Conservation (phyloP, 2,888 invertebrate species). For the Stenchaetothrips biformis region DNA sequence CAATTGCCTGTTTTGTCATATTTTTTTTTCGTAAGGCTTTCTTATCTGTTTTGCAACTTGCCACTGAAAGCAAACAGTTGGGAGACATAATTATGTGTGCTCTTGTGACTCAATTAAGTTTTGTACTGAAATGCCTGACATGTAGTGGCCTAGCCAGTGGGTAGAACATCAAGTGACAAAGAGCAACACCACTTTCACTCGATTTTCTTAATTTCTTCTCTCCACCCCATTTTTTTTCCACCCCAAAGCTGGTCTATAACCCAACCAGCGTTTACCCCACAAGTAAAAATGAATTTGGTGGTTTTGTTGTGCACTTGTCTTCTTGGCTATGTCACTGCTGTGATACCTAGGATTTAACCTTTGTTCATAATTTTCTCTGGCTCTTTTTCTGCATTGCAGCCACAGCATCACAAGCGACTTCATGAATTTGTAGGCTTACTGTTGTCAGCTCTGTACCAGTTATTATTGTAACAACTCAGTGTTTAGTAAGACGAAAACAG, state of each 20-base stretch:
- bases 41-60: background rate
- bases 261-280: too few relatives aligned
- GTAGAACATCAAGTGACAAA: too few relatives aligned
- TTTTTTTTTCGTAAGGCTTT: background rate
- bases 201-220: too few relatives aligned
- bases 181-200: too few relatives aligned
- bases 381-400: slow-evolving; percentile 36
- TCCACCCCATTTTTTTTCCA: too few relatives aligned
- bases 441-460: background rate
- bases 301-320: background rate
- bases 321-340: slow-evolving; percentile 12
- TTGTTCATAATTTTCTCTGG: slow-evolving; percentile 33
- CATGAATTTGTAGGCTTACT: background rate
- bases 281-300: too few relatives aligned
- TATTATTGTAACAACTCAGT: background rate
- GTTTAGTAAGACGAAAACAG: background rate
- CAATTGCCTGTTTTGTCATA: background rate
- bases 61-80: too few relatives aligned
- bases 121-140: slow-evolving; percentile 3
- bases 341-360: slow-evolving; percentile 14
- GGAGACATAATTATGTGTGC: too few relatives aligned
- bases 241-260: too few relatives aligned
- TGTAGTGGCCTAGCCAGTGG: background rate
- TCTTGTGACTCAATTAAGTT: slow-evolving; percentile 14
- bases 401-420: slow-evolving; percentile 28